A percentile compares a stretch with the other conserved stretches of the same genome.
phyloP scores from a whole-genome alignment of 1,140 invertebrate genomes.

The Drosophila gunungcola region DNA sequence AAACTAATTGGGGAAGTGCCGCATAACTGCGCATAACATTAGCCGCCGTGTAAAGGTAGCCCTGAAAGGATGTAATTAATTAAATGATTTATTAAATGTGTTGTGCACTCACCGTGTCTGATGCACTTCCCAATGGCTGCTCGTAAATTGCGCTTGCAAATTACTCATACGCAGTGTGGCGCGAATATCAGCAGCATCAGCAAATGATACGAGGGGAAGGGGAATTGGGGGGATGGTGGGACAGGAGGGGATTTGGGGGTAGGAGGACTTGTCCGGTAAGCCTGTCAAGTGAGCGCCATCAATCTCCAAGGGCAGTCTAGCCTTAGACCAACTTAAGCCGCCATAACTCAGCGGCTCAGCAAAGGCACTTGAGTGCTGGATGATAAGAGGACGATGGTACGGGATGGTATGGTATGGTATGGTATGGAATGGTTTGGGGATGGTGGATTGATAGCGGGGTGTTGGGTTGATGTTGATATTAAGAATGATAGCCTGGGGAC shows the following conservation, averaged over 20 bases:
- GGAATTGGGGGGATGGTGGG: background rate
- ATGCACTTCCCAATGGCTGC: slow-evolving; percentile 7
- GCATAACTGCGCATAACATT: background rate
- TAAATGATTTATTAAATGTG: slow-evolving; percentile 74
- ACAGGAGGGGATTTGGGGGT: background rate
- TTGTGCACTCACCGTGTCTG: slow-evolving; percentile 45
- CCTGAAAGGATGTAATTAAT: slow-evolving; percentile 52
- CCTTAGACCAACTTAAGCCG: slow-evolving; percentile 40
- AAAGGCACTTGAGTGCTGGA: slow-evolving; percentile 31
- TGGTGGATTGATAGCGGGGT: slow-evolving; percentile 1
- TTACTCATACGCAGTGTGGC: slow-evolving; percentile 49
- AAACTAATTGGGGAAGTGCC: too few relatives aligned
- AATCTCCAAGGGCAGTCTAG: slow-evolving; percentile 49
- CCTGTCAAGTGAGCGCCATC: slow-evolving; percentile 57
- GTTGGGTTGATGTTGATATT: slow-evolving; percentile 34
- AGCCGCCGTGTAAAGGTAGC: background rate
- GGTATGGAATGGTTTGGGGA: background rate
- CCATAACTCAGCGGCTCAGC: slow-evolving; percentile 66
- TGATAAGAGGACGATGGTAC: background rate
- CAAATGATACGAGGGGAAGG: background rate
- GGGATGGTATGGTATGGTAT: background rate
- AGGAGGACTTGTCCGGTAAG: slow-evolving; percentile 33
- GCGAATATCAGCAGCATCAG: slow-evolving; percentile 5
- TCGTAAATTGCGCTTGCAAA: slow-evolving; percentile 30
- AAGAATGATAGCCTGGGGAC: slow-evolving; percentile 32